Percentiles rank a stretch among this genome's conserved stretches.
Evolutionary conservation across 2,888 invertebrate genomes (phyloP).

Genomic region (Epinotia nisella): DNA sequence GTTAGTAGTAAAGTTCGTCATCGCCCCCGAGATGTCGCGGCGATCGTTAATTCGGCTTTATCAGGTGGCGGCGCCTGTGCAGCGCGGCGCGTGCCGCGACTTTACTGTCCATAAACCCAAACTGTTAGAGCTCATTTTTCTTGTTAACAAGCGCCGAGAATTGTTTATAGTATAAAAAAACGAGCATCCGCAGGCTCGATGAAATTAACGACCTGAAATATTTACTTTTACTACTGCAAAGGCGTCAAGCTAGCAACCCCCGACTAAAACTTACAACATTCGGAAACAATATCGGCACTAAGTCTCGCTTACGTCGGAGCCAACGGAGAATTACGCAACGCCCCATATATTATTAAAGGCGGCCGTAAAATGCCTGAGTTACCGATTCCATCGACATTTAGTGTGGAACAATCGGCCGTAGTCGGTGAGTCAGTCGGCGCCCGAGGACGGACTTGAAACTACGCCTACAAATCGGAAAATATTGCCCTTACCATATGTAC

Average conservation of each 20-base stretch:
- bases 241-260: constrained; percentile 35
- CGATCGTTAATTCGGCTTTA: constrained; percentile 57
- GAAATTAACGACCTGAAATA: constrained; percentile 72
- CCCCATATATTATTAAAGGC: constrained; percentile 79
- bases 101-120: constrained; percentile 82
- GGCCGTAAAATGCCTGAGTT: constrained; percentile 79
- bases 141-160: constrained; percentile 79
- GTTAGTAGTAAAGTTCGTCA: constrained; percentile 44
- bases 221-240: constrained; percentile 67
- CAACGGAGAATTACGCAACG: constrained; percentile 75
- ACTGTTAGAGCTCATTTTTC: constrained; percentile 83
- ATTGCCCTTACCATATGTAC: constrained; percentile 60
- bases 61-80: constrained; percentile 67
- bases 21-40: constrained; percentile 8
- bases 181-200: constrained; percentile 64
- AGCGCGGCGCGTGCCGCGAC: constrained; percentile 73
- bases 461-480: constrained; percentile 73
- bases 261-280: constrained; percentile 46
- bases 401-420: constrained; percentile 75
- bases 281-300: constrained; percentile 64
- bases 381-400: constrained; percentile 80
- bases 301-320: constrained; percentile 65
- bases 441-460: constrained; percentile 69
- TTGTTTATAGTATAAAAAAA: constrained; percentile 81
- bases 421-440: constrained; percentile 78